These are phyloP conservation scores for Oreotragus oreotragus DNA, from an alignment of 2,113 vertebrate species.

Conservation along the genomic window DNA sequence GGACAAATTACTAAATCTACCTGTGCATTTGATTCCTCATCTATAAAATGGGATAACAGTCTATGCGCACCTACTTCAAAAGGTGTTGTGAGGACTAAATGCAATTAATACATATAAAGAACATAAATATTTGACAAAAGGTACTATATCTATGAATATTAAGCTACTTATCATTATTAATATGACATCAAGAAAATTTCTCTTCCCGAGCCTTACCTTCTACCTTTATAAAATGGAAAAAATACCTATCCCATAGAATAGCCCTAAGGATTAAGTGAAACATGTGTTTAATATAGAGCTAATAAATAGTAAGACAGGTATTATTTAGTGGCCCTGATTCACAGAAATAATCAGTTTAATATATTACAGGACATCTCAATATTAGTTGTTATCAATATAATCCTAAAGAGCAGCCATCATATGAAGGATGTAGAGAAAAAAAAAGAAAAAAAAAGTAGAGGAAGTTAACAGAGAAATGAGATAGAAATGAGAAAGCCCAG, in stretches of 20 bases:
- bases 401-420: neutral
- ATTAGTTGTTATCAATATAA: neutral
- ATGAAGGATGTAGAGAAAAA: neutral
- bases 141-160: neutral
- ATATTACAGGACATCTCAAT: neutral
- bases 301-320: neutral
- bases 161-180: constrained; percentile 11
- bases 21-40: neutral
- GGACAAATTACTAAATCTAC: neutral
- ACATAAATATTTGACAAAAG: neutral
- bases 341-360: constrained; percentile 16
- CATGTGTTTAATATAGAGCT: neutral
- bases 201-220: neutral
- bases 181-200: neutral
- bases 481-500: neutral
- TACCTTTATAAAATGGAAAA: neutral
- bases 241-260: neutral
- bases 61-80: neutral
- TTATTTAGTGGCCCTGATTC: neutral
- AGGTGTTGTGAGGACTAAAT: neutral
- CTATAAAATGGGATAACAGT: neutral
- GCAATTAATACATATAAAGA: neutral
- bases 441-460: neutral
- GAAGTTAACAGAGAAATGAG: neutral
- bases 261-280: constrained; percentile 5